Conservation (phyloP, 2,113 vertebrate species). For the Phrynosoma blainvillii region DNA sequence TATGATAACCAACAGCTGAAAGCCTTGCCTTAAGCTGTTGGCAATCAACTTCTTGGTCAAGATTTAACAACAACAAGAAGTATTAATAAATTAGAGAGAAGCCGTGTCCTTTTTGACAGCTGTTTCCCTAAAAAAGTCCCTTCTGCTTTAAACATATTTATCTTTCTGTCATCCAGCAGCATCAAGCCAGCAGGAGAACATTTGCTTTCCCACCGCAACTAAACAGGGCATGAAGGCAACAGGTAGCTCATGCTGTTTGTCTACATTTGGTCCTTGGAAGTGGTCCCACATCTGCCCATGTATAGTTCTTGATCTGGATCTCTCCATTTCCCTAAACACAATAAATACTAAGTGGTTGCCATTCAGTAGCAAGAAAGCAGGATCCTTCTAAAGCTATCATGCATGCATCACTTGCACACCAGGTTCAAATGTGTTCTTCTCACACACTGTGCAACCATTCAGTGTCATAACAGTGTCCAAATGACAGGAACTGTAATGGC, state of each 20-base stretch:
- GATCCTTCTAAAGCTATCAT: background rate
- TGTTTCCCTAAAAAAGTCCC: background rate
- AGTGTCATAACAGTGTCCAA: background rate
- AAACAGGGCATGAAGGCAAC: background rate
- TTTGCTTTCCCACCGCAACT: background rate
- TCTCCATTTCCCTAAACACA: background rate
- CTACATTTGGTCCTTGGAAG: too few species aligned
- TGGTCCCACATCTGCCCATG: background rate
- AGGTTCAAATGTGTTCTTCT: background rate
- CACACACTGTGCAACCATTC: background rate
- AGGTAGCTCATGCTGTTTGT: too few species aligned
- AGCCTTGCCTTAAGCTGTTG: background rate
- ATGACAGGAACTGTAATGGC: background rate
- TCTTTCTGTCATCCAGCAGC: background rate
- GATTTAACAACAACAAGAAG: background rate
- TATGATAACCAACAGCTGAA: background rate
- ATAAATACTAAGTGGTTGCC: background rate
- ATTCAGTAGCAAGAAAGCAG: background rate
- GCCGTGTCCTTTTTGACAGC: background rate
- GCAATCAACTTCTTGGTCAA: background rate
- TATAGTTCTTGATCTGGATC: background rate
- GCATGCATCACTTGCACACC: background rate
- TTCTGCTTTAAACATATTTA: background rate
- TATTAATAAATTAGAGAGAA: background rate
- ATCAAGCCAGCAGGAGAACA: too few species aligned